Percentiles rank a stretch among this genome's conserved stretches.
Evolutionary conservation across 2,113 vertebrate genomes (phyloP).

Genomic region (Tamias sibiricus): DNA sequence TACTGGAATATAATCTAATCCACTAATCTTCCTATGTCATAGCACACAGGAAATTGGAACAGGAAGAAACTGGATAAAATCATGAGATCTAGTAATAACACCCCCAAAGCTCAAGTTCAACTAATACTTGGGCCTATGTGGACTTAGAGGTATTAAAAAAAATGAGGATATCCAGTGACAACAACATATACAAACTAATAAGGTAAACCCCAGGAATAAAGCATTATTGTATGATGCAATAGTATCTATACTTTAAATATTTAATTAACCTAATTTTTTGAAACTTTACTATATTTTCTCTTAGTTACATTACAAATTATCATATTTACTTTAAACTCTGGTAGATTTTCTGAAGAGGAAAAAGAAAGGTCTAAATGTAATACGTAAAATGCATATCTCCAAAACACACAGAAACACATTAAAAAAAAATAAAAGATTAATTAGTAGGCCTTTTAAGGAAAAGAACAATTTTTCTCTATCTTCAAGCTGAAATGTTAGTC

Average conservation of each 20-base stretch:
- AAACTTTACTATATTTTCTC: constrained; percentile 12
- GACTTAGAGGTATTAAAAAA: background rate
- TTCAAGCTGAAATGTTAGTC: background rate
- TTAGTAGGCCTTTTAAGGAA: background rate
- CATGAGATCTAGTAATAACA: too few species aligned
- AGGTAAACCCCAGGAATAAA: background rate
- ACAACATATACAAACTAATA: background rate
- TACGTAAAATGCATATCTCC: background rate
- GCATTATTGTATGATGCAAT: background rate
- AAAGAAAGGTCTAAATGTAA: background rate
- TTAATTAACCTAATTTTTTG: background rate
- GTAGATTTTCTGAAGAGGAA: constrained; percentile 23
- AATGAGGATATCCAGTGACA: background rate
- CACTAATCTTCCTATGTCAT: background rate
- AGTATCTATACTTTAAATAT: constrained; percentile 5
- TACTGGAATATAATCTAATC: accelerated
- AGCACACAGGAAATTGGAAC: background rate
- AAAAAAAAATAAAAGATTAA: background rate
- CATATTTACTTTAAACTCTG: constrained; percentile 13
- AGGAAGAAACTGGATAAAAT: background rate
- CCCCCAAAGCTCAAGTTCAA: background rate
- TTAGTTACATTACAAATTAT: constrained; percentile 34
- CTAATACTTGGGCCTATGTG: background rate
- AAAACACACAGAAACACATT: background rate
- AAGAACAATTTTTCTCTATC: background rate